Conservation (phyloP, 1,140 invertebrate species). For the Caenorhabditis briggsae region DNA sequence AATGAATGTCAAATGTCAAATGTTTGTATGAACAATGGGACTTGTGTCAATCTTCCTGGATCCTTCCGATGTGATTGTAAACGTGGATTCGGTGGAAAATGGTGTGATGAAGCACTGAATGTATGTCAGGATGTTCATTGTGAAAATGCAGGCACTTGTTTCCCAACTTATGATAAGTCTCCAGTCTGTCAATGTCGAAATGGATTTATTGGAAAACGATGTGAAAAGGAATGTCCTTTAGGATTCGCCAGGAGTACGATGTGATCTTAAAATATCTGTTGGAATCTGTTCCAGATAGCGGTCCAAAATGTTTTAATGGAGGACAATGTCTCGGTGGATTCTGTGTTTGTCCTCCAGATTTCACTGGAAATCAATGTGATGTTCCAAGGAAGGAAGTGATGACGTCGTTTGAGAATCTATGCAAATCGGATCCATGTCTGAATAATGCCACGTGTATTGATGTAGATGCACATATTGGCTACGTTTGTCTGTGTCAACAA, state of each 20-base stretch:
- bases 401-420: conserved; percentile 82
- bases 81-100: conserved; percentile 46
- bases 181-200: conserved; percentile 40
- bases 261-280: neutral
- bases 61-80: conserved; percentile 69
- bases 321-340: conserved; percentile 71
- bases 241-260: conserved; percentile 18
- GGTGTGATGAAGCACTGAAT: conserved; percentile 38
- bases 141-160: neutral
- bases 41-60: conserved; percentile 91
- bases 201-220: conserved; percentile 35
- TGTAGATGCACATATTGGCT: conserved; percentile 85
- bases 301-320: conserved; percentile 23
- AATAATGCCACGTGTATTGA: conserved; percentile 90
- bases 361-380: conserved; percentile 88
- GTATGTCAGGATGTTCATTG: conserved; percentile 21
- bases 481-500: conserved; percentile 87
- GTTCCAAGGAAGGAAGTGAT: conserved; percentile 89
- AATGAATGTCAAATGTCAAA: conserved; percentile 87
- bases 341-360: conserved; percentile 89
- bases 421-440: conserved; percentile 85
- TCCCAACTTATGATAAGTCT: conserved; percentile 17
- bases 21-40: conserved; percentile 86
- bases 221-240: conserved; percentile 4
- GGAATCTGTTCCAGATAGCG: conserved; percentile 1